Evolutionary conservation across 2,113 vertebrate genomes (phyloP).

Genomic region (Alethe diademata): DNA sequence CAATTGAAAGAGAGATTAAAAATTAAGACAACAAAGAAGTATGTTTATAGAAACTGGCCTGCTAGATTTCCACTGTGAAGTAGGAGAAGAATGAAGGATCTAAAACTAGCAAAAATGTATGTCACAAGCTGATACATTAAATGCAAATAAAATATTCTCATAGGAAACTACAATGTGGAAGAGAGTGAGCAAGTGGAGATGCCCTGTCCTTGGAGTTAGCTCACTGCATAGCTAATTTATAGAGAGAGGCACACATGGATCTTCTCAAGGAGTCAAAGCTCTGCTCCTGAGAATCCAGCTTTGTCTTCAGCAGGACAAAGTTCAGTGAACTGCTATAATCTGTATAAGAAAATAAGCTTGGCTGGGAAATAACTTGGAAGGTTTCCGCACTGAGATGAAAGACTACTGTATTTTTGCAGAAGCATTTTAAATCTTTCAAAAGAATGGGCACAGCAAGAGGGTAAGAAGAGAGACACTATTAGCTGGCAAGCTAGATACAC

Average conservation of each 20-base stretch:
- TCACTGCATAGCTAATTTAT: neutral
- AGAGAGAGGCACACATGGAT: neutral
- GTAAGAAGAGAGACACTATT: constrained; percentile 10
- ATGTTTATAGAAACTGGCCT: neutral
- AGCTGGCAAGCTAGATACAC: neutral
- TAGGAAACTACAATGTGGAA: neutral
- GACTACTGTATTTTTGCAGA: constrained; percentile 26
- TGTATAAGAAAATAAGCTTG: constrained; percentile 53
- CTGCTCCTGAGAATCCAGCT: constrained; percentile 21
- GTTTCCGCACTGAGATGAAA: constrained; percentile 46
- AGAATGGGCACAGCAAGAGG: constrained; percentile 36
- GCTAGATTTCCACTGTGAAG: neutral
- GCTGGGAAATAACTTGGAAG: constrained; percentile 55
- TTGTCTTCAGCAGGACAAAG: constrained; percentile 46
- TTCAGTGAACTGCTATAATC: constrained; percentile 61
- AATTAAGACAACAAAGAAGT: constrained; percentile 15
- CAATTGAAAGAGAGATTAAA: constrained; percentile 41
- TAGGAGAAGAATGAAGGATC: neutral
- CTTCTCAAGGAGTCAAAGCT: constrained; percentile 28
- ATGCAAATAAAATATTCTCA: neutral
- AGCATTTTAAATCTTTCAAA: constrained; percentile 42
- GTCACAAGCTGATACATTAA: neutral
- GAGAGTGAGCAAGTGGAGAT: neutral
- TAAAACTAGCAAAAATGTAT: neutral
- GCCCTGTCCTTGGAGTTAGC: neutral